Evolutionary conservation across 1,140 invertebrate species (phyloP), one percentile per base, ranked within the genome.

Genomic region (Armadillidium nasatum): DNA sequence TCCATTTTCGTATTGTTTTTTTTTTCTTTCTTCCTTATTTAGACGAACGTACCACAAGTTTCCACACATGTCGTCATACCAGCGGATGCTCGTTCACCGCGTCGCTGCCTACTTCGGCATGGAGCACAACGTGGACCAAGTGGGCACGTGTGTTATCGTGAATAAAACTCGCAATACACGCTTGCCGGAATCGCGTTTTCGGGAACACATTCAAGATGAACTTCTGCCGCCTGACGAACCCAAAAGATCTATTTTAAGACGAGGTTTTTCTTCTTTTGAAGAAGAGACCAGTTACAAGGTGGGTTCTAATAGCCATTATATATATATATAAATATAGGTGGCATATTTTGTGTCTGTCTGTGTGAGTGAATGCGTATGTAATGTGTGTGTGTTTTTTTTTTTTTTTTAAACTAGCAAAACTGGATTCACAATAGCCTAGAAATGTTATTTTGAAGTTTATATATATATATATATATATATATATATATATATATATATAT

Each of bases 21-120:
- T 33, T 33, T 33, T 33, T 3, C 33, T 33, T 33, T 33, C 1
- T 33, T 33, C 33, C 1, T 7, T 60, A 15, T 60, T 60, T 81
- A 87, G 87, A 76, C 84, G 84, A 70, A 89, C 88, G 83, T 89
- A 91, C 80, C 90, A 91, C 78, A 93, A 92, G 82, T 96, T 97
- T 87, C 91, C 91, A 7, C 90, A 90, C 82, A 94, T 95, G 91
- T 94, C 93, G 60, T 96, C 94, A 60, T 97, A 97, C 86, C 94
- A 96, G 81, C 88, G 95, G 45, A 96, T 98, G 94, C 85, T 98
- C 78, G 94, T 97, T 7, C 95, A 97, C 86, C 90, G 95, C 33
- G 92, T 94, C 60, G 94, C 95, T 3, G 93, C 94, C 60, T 94
- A 93, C 83, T 97, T 96, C 85, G 93, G 94, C 67, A 90, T 98